A percentile compares a stretch with the other conserved stretches of the same genome.
Conservation (phyloP, 2,113 vertebrate species). For the Cyprinus carpio region DNA sequence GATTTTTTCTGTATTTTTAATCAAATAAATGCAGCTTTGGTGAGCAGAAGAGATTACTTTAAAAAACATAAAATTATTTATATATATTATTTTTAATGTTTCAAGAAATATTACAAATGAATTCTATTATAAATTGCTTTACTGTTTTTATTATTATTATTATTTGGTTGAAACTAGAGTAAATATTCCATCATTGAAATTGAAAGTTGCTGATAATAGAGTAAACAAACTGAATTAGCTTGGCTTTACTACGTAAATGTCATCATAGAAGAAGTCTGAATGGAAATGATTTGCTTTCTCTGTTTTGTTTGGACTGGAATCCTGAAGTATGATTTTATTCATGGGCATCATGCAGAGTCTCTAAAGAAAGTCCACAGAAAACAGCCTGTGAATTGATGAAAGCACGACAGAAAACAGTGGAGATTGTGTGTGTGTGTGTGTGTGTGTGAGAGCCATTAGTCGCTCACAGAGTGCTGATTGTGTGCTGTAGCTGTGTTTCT, state of each 20-base stretch:
- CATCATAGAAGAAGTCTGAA: background rate
- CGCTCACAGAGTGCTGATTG: background rate
- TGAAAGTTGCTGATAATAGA: background rate
- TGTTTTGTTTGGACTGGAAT: background rate
- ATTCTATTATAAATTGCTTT: too few species aligned
- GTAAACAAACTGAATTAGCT: background rate
- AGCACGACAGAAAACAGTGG: background rate
- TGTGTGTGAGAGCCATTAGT: background rate
- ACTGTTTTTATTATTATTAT: too few species aligned
- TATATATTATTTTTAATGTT: background rate
- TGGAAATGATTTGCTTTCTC: background rate
- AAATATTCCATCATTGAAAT: background rate
- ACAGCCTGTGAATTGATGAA: background rate
- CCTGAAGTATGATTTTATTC: background rate
- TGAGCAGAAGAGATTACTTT: background rate
- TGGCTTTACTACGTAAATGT: background rate
- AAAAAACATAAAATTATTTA: background rate
- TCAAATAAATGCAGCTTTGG: background rate
- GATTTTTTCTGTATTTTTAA: too few species aligned
- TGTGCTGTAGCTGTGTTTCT: constrained; percentile 3
- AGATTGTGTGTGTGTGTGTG: background rate
- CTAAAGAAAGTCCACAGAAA: background rate
- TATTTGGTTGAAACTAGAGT: background rate
- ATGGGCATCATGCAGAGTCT: background rate
- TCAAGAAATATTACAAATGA: too few species aligned